Evolutionary conservation across 2,797 vertebrate species (phyloP), one percentile per base, ranked within the genome.

Genomic region (Ficedula albicollis): DNA sequence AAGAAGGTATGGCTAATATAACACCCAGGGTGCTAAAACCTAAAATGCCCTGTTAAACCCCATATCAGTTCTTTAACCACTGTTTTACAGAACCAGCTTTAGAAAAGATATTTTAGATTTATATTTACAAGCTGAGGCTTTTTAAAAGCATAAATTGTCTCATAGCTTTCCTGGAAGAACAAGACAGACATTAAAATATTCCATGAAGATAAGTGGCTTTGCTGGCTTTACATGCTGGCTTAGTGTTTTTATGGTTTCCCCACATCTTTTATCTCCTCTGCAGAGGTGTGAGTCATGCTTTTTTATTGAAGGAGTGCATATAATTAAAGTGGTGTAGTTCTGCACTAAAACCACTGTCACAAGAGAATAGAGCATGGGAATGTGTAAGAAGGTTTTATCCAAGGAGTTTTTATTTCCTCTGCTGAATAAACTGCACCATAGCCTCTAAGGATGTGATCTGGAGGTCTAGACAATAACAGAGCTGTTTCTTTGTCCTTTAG

Each of bases 181-280:
- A 84, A 55, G 39, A 38, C 19, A 90, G 85, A 63, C 17, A 58
- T 68, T 79, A 86, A 94, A 91, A 73, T 93, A 76, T 62, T 82
- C 62, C 51, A 56, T 18, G 60, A 93, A 91, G 85, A 91, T 87
- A 84, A 81, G 41, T 0, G 2, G 44, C 39, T 90, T 72, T 82
- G 16, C 29, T 86, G 89, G 69, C 25, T 94, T 84, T 95, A 48
- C 46, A 49, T 67, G 29, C 46, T 69, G 48, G n/a, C 58, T 93
- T 87, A 76, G 36, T 59, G 44, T n/a, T 94, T 95, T 95, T 91
- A 92, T 56, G 67, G 44, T 84, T 95, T 91, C 82, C 52, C 55
- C 56, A 44, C 15, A 7, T 82, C 90, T 94, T 95, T 95, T 91
- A 88, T 96, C 95, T 96, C 36, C 34, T 23, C 6, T 41, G 51